Evolutionary conservation across 2,888 invertebrate genomes (phyloP).

Genomic region (Cerastoderma edule): DNA sequence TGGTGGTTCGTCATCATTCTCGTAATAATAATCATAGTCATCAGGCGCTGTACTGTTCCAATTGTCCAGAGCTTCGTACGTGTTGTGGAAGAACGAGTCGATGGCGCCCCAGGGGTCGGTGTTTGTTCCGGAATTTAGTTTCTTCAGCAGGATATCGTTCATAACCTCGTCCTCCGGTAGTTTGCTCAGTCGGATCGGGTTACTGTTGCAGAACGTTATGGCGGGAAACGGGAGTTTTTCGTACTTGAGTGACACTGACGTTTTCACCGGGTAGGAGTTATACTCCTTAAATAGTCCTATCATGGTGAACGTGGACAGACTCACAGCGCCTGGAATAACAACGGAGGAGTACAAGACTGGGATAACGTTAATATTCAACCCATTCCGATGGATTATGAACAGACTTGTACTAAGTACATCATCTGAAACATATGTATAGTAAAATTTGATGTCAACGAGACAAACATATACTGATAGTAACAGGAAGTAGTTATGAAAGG

Average conservation of each 20-base stretch:
- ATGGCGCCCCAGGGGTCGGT: neutral
- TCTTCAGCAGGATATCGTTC: neutral
- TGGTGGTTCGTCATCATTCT: neutral
- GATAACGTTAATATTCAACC: too few relatives aligned
- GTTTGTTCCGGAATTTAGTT: neutral
- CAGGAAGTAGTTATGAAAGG: too few relatives aligned
- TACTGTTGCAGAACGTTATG: conserved; percentile 67
- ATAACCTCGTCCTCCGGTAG: neutral
- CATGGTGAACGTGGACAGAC: conserved; percentile 40
- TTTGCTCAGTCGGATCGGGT: conserved; percentile 39
- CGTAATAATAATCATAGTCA: too few relatives aligned
- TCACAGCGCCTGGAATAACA: conserved; percentile 31
- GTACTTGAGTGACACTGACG: conserved; percentile 58
- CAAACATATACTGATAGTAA: too few relatives aligned
- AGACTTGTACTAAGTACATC: too few relatives aligned
- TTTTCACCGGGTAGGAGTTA: conserved; percentile 53
- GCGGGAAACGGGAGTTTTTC: conserved; percentile 61
- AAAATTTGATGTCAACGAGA: too few relatives aligned
- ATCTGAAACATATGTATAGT: too few relatives aligned
- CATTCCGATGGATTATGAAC: too few relatives aligned
- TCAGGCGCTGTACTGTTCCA: neutral
- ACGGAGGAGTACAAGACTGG: too few relatives aligned
- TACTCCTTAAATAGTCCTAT: conserved; percentile 36
- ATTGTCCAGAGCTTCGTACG: neutral
- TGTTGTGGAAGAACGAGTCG: neutral